Conservation (phyloP, 2,888 invertebrate species). For the Plebejus anna region DNA sequence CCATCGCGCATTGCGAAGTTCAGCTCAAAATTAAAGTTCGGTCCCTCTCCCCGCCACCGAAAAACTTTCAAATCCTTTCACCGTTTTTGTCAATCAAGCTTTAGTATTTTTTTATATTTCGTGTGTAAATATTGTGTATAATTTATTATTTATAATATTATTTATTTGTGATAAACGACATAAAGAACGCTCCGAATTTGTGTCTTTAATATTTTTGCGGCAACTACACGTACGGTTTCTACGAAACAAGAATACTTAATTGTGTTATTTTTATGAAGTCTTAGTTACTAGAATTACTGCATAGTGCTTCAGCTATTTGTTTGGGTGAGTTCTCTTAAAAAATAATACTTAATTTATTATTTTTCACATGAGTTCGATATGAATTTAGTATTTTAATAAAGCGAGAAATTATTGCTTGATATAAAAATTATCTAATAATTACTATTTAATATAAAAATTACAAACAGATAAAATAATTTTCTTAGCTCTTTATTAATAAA, state of each 20-base stretch:
- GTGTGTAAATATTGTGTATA: background rate
- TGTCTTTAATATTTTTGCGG: background rate
- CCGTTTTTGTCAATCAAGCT: conserved; percentile 4
- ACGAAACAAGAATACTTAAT: background rate
- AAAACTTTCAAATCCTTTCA: conserved; percentile 22
- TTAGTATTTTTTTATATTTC: conserved; percentile 13
- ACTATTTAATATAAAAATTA: no score
- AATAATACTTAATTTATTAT: background rate
- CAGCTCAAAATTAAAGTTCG: background rate
- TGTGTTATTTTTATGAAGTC: conserved; percentile 13
- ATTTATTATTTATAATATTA: background rate
- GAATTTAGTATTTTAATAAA: no score
- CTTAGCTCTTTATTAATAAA: background rate
- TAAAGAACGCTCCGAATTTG: background rate
- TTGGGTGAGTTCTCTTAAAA: background rate
- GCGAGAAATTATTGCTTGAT: no score
- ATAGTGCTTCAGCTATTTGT: background rate
- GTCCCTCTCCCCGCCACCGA: background rate
- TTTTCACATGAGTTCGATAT: no score
- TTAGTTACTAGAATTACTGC: background rate
- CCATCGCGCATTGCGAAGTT: background rate
- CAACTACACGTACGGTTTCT: background rate
- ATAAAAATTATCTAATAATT: no score
- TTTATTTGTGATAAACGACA: background rate
- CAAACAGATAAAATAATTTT: background rate